A percentile compares a stretch with the other conserved stretches of the same genome.
Conservation (phyloP, 2,113 vertebrate species). For the Poecile atricapillus region DNA sequence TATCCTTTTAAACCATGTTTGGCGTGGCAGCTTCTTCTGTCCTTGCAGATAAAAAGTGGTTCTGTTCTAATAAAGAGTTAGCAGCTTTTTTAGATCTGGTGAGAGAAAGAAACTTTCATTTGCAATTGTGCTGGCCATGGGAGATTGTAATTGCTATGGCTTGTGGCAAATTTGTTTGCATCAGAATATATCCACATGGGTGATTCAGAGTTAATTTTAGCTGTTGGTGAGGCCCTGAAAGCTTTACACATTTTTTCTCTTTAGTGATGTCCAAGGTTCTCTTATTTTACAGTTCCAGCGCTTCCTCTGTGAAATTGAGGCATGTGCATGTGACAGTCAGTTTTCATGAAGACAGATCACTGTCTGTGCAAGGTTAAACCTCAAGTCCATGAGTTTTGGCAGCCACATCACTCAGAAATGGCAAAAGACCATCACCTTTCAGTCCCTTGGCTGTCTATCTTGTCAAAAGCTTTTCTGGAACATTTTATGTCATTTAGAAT, state of each 20-base stretch:
- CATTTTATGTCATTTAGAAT: conserved; percentile 1
- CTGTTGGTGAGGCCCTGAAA: conserved; percentile 10
- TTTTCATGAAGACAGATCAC: conserved; percentile 79
- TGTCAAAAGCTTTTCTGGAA: conserved; percentile 43
- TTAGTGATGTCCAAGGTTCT: conserved; percentile 69
- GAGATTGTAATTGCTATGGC: background rate
- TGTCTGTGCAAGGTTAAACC: conserved; percentile 75
- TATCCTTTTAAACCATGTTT: background rate
- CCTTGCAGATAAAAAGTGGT: conserved; percentile 6
- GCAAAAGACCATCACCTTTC: conserved; percentile 55
- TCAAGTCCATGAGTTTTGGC: conserved; percentile 61
- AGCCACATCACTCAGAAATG: conserved; percentile 69
- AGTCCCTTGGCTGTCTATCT: conserved; percentile 26
- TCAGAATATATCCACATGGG: background rate
- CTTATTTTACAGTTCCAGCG: conserved; percentile 34
- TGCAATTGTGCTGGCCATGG: background rate
- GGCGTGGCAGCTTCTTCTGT: background rate
- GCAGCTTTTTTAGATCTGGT: background rate
- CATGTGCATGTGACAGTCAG: conserved; percentile 63
- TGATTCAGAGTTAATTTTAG: conserved; percentile 63
- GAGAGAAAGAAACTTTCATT: background rate
- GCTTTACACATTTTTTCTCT: conserved; percentile 69
- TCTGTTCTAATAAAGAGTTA: conserved; percentile 7
- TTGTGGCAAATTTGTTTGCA: conserved; percentile 7
- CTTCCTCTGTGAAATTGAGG: conserved; percentile 75